These are phyloP conservation scores for Meandrina meandrites DNA, from an alignment of 92 coral and sea anemone genomes.

Conservation along the genomic window DNA sequence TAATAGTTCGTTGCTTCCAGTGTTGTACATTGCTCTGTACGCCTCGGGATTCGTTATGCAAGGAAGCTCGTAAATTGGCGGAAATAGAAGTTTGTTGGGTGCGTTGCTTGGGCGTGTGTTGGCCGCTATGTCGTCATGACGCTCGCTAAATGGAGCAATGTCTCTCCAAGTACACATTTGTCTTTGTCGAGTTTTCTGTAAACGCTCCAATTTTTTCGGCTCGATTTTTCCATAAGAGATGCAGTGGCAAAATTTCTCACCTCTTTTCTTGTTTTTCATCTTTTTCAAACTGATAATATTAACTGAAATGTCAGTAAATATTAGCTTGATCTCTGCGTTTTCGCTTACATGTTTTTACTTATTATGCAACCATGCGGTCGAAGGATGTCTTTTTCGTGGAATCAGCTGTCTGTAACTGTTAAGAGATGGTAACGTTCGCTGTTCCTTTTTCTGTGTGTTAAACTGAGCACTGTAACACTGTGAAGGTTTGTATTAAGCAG, in stretches of 20 bases:
- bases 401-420: not conserved
- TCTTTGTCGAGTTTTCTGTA: constrained; percentile 51
- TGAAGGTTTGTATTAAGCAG: not conserved
- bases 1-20: not conserved
- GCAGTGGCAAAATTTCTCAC: constrained; percentile 46
- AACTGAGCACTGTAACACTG: not conserved
- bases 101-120: not conserved
- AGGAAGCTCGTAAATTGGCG: constrained; percentile 52
- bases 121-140: constrained; percentile 1
- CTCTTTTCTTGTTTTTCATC: constrained; percentile 31
- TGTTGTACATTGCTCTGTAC: not conserved
- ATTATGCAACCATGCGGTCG: not conserved
- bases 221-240: constrained; percentile 66
- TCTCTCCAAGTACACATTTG: constrained; percentile 56
- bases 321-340: not conserved
- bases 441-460: not conserved
- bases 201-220: constrained; percentile 52
- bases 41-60: not conserved
- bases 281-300: too few species aligned
- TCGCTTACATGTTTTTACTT: not conserved
- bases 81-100: constrained; percentile 48
- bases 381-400: not conserved
- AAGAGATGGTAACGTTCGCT: not conserved
- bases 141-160: constrained; percentile 49
- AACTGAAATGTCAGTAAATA: not conserved